Percentiles rank a stretch among this genome's conserved stretches.
phyloP scores from a whole-genome alignment of 2,113 vertebrate genomes.

The Sebastes fasciatus region DNA sequence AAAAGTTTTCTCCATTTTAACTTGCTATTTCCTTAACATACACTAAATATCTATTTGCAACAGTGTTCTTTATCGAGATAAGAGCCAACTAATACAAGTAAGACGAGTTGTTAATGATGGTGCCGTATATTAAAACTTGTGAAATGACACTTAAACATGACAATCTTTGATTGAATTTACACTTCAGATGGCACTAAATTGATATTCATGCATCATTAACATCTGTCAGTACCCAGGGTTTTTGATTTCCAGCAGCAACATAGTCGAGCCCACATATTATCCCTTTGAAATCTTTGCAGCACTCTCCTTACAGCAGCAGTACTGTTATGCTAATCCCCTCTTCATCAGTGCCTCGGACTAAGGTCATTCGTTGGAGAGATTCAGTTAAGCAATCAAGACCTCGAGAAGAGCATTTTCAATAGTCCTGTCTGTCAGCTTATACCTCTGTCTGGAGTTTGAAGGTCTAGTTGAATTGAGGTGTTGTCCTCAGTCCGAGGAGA shows the following conservation, averaged over 20 bases:
- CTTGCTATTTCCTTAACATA: not conserved
- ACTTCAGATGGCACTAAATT: not conserved
- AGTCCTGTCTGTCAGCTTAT: slow-evolving; percentile 41
- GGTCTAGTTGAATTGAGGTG: slow-evolving; percentile 36
- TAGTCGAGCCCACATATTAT: slow-evolving; percentile 12
- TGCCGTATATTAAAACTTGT: not conserved
- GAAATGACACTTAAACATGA: slow-evolving; percentile 4
- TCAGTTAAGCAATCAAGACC: slow-evolving; percentile 40
- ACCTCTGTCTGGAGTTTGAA: slow-evolving; percentile 47
- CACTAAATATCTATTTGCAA: not conserved
- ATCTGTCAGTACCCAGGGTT: not conserved
- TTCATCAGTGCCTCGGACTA: slow-evolving; percentile 37
- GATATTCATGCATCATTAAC: slow-evolving; percentile 5
- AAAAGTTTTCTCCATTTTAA: not conserved
- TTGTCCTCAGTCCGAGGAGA: slow-evolving; percentile 27
- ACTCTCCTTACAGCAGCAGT: slow-evolving; percentile 15
- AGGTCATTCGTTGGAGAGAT: slow-evolving; percentile 49
- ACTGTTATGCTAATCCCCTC: slow-evolving; percentile 50
- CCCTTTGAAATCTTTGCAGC: slow-evolving; percentile 26
- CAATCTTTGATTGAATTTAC: slow-evolving; percentile 5
- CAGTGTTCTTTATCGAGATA: not conserved
- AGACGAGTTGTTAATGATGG: not conserved
- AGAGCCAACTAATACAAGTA: not conserved
- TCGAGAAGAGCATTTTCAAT: slow-evolving; percentile 41
- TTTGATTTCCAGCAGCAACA: slow-evolving; percentile 26